These are phyloP conservation scores for Leptinotarsa rubiginosa DNA, from an alignment of 2,888 invertebrate species.

Conservation along the genomic window DNA sequence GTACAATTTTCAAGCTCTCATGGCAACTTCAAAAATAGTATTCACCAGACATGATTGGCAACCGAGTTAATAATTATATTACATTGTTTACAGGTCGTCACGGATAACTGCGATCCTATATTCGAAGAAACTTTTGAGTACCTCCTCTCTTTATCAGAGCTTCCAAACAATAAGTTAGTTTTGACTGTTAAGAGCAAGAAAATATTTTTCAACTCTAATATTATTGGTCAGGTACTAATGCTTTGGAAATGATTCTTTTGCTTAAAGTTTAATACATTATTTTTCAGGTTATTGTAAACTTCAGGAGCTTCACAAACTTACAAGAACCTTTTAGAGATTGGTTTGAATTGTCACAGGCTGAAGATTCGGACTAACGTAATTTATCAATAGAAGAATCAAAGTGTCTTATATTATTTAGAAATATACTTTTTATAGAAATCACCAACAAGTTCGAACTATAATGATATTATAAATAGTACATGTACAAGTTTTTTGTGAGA, in stretches of 20 bases:
- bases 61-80: background rate
- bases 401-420: background rate
- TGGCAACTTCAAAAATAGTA: background rate
- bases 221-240: constrained; percentile 65
- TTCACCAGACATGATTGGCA: background rate
- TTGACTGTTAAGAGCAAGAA: constrained; percentile 84
- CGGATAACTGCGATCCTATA: constrained; percentile 88
- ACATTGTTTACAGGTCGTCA: constrained; percentile 69
- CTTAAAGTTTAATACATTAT: constrained; percentile 27
- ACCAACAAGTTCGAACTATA: background rate
- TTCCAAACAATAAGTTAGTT: constrained; percentile 79
- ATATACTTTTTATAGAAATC: background rate
- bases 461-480: background rate
- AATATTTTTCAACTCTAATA: constrained; percentile 78
- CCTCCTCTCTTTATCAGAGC: constrained; percentile 80
- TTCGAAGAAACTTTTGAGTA: constrained; percentile 92
- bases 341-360: constrained; percentile 69
- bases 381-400: background rate
- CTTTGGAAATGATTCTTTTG: background rate
- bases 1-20: background rate
- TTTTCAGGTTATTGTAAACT: constrained; percentile 74
- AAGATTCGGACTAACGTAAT: constrained; percentile 49
- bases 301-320: constrained; percentile 74
- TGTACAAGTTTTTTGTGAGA: constrained; percentile 1
- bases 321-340: constrained; percentile 78